These are phyloP conservation scores for Siniperca undulata DNA, from an alignment of 2,797 vertebrate species.

Conservation along the genomic window DNA sequence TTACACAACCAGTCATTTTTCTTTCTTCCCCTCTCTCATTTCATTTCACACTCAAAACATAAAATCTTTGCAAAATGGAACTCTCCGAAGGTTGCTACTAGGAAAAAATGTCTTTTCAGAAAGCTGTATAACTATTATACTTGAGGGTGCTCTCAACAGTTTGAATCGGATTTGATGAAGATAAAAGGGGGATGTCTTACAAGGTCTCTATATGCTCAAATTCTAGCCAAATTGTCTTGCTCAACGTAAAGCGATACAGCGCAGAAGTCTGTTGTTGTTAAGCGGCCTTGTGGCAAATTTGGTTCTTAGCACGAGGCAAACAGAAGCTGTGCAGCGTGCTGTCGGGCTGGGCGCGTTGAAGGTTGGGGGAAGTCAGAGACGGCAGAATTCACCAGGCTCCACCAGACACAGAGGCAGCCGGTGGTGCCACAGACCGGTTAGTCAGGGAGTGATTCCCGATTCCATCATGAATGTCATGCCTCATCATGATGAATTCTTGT, in stretches of 20 bases:
- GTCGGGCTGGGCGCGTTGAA: conserved; percentile 40
- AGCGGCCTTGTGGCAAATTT: conserved; percentile 65
- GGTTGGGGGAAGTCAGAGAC: conserved; percentile 44
- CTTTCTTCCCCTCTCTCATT: conserved; percentile 31
- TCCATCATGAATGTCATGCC: conserved; percentile 58
- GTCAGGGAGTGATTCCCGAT: conserved; percentile 56
- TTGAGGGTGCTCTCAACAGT: conserved; percentile 47
- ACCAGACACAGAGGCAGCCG: conserved; percentile 42
- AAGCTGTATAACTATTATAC: conserved; percentile 29
- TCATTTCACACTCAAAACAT: conserved; percentile 40
- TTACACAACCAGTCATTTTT: conserved; percentile 45
- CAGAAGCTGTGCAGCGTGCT: conserved; percentile 46
- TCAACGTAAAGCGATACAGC: conserved; percentile 56
- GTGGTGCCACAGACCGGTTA: conserved; percentile 57
- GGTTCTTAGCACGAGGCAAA: conserved; percentile 60
- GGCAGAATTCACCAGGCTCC: conserved; percentile 36
- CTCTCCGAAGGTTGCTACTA: conserved; percentile 41
- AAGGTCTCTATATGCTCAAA: conserved; percentile 49
- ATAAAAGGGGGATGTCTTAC: conserved; percentile 54
- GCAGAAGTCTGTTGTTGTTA: conserved; percentile 54
- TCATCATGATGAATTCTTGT: conserved; percentile 61
- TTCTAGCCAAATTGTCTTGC: conserved; percentile 70
- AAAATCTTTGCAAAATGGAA: conserved; percentile 42
- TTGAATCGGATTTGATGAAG: conserved; percentile 63
- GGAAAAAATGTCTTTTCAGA: conserved; percentile 25